Percentiles rank a stretch among this genome's conserved stretches.
Evolutionary conservation across 2,888 invertebrate genomes (phyloP).

Genomic region (Tinea pellionella): DNA sequence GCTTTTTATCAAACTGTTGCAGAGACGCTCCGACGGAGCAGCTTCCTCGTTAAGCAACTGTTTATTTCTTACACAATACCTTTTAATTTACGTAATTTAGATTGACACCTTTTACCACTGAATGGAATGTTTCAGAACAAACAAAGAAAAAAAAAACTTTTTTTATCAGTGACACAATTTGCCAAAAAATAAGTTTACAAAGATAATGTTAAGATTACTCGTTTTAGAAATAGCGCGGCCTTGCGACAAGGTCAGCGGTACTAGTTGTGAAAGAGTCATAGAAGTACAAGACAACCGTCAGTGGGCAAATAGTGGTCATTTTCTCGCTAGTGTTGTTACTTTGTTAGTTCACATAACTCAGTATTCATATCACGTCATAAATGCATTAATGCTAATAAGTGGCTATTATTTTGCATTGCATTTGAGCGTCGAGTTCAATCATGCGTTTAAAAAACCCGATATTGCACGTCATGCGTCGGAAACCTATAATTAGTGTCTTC

Average conservation of each 20-base stretch:
- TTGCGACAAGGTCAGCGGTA: slow-evolving; percentile 37
- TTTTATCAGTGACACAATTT: slow-evolving; percentile 5
- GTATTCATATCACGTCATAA: neutral
- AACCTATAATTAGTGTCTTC: slow-evolving; percentile 37
- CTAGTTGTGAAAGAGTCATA: slow-evolving; percentile 1
- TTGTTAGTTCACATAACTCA: neutral
- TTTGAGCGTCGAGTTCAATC: neutral
- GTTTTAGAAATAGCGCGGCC: slow-evolving; percentile 52
- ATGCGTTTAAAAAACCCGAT: slow-evolving; percentile 1
- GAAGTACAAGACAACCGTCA: neutral
- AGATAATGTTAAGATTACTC: slow-evolving; percentile 65
- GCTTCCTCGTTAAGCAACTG: slow-evolving; percentile 4
- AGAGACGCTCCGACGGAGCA: neutral
- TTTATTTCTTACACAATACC: slow-evolving; percentile 1
- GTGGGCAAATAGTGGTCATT: neutral
- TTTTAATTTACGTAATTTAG: neutral
- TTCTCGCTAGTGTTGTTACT: too few species aligned
- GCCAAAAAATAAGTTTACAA: slow-evolving; percentile 9
- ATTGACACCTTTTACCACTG: neutral
- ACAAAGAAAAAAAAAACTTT: neutral
- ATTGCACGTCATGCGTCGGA: neutral
- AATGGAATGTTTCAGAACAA: neutral
- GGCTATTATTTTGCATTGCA: neutral
- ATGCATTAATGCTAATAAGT: slow-evolving; percentile 1
- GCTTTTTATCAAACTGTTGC: neutral